A percentile compares a stretch with the other conserved stretches of the same genome.
Evolutionary conservation across 2,797 vertebrate genomes (phyloP).

Genomic region (Psittacula echo): DNA sequence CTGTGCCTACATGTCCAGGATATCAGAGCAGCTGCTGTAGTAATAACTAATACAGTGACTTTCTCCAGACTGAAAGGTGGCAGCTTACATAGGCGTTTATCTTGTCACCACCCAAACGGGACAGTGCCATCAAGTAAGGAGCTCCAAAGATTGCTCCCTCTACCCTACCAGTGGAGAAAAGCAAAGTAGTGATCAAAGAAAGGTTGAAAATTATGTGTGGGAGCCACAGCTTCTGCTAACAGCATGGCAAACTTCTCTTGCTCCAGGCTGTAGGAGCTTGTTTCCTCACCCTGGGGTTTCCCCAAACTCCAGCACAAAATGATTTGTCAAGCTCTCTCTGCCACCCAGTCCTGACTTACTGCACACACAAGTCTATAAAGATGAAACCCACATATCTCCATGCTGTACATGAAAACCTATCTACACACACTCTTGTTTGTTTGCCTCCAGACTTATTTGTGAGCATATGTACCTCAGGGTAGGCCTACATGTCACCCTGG

Average conservation of each 20-base stretch:
- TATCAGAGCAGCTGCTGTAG: not conserved
- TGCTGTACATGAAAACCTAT: not conserved
- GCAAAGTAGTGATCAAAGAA: not conserved
- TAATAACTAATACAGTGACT: not conserved
- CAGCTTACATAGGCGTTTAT: not conserved
- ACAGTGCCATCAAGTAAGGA: not conserved
- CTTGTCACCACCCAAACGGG: not conserved
- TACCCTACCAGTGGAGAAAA: not conserved
- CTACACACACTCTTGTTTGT: not conserved
- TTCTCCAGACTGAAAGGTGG: not conserved
- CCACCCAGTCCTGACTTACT: rapidly evolving
- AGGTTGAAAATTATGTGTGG: not conserved
- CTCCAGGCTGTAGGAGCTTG: not conserved
- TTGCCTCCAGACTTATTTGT: not conserved
- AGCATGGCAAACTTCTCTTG: not conserved
- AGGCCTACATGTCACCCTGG: not conserved
- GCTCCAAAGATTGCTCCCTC: not conserved
- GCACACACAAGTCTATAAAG: not conserved
- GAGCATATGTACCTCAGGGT: not conserved
- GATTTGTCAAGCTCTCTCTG: not conserved
- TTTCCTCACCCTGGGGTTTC: not conserved
- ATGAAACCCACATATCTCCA: not conserved
- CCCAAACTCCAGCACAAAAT: not conserved
- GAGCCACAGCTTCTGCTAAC: not conserved
- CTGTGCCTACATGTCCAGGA: not conserved